Percentiles rank a stretch among this genome's conserved stretches.
Conservation (phyloP, 1,140 invertebrate genomes). For the Amphibalanus amphitrite region DNA sequence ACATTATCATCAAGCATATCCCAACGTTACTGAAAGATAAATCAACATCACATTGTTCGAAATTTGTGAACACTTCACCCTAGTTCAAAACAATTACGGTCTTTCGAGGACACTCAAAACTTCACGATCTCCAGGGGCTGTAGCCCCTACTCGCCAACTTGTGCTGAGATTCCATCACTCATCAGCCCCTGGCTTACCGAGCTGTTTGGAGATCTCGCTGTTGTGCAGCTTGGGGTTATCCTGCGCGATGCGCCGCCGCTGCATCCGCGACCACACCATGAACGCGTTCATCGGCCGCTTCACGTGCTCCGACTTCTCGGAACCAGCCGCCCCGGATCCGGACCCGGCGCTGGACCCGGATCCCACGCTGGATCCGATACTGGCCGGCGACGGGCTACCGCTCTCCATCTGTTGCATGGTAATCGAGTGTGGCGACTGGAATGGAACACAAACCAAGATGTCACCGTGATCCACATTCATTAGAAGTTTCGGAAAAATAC, state of each 20-base stretch:
- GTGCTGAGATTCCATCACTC: no score
- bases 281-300: slow-evolving; percentile 99
- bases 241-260: slow-evolving; percentile 73
- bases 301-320: slow-evolving; percentile 49
- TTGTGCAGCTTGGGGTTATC: slow-evolving; percentile 98
- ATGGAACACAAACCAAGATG: no score
- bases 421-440: not conserved
- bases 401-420: not conserved
- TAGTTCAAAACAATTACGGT: no score
- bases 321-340: slow-evolving; percentile 13
- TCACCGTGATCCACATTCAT: no score
- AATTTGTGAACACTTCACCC: no score
- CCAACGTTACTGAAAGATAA: no score
- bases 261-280: slow-evolving; percentile 90
- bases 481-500: no score
- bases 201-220: slow-evolving; percentile 81
- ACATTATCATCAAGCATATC: no score
- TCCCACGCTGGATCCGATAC: slow-evolving; percentile 17
- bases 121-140: no score
- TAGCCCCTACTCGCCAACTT: no score
- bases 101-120: no score
- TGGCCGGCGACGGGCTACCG: slow-evolving; percentile 9
- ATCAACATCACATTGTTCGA: no score
- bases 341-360: slow-evolving; percentile 17
- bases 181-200: slow-evolving; percentile 43